These are phyloP conservation scores for Archocentrus centrarchus DNA, from an alignment of 2,113 vertebrate species.

Conservation along the genomic window DNA sequence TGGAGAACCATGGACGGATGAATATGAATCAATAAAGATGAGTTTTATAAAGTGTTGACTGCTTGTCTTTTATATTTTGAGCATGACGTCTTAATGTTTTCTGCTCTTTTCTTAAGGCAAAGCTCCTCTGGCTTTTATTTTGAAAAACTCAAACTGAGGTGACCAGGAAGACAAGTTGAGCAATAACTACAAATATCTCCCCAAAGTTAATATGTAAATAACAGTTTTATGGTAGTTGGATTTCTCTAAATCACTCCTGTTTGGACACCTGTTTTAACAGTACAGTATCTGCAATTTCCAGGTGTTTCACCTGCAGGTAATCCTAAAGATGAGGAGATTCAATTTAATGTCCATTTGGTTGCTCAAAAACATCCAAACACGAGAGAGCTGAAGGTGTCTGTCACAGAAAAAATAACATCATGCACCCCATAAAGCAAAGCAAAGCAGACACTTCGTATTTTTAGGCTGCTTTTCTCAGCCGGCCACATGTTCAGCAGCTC, in stretches of 20 bases:
- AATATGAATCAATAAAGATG: conserved; percentile 64
- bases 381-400: not conserved
- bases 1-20: not conserved
- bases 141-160: not conserved
- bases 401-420: not conserved
- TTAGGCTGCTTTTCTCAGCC: not conserved
- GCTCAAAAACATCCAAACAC: not conserved
- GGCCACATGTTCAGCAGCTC: not conserved
- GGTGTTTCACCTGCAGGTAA: not conserved
- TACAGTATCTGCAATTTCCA: not conserved
- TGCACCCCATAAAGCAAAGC: not conserved
- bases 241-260: not conserved
- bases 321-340: not conserved
- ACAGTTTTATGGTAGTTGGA: not conserved
- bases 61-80: not conserved
- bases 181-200: no score
- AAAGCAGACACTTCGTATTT: not conserved
- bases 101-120: not conserved
- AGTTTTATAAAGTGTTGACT: conserved; percentile 48
- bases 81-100: not conserved
- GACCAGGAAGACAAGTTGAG: no score
- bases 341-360: no score
- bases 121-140: not conserved
- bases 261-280: not conserved
- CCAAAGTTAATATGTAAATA: not conserved